Conservation (phyloP, 2,797 vertebrate genomes). For the Xenopus petersii region DNA sequence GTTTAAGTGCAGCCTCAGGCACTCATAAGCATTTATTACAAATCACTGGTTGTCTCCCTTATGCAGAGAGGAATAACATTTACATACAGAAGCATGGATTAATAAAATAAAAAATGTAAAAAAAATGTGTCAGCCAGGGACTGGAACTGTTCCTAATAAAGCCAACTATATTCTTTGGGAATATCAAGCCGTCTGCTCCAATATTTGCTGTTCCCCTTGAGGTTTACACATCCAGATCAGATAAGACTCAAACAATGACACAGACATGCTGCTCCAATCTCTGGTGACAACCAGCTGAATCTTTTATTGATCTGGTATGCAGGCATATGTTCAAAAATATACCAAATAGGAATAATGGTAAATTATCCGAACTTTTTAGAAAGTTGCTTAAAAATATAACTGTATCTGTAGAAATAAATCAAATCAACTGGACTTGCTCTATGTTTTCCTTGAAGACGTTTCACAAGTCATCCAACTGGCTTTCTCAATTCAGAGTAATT, state of each 20-base stretch:
- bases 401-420: no score
- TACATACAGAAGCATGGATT: slow-evolving; percentile 85
- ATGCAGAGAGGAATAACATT: slow-evolving; percentile 85
- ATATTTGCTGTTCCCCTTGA: slow-evolving; percentile 79
- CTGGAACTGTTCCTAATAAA: slow-evolving; percentile 75
- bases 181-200: slow-evolving; percentile 85
- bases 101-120: slow-evolving; percentile 77
- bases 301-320: slow-evolving; percentile 82
- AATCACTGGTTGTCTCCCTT: slow-evolving; percentile 80
- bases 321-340: slow-evolving; percentile 68
- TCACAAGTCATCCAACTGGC: no score
- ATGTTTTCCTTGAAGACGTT: no score
- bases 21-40: slow-evolving; percentile 93
- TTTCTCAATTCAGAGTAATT: no score
- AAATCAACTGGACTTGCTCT: no score
- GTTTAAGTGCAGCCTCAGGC: slow-evolving; percentile 96
- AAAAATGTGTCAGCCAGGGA: slow-evolving; percentile 79
- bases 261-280: slow-evolving; percentile 78
- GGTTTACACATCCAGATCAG: slow-evolving; percentile 84
- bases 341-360: slow-evolving; percentile 62
- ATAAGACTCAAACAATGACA: slow-evolving; percentile 78
- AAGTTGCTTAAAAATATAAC: slow-evolving; percentile 55
- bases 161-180: slow-evolving; percentile 81
- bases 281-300: slow-evolving; percentile 73
- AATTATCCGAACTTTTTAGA: slow-evolving; percentile 66